phyloP scores from a whole-genome alignment of 2,888 invertebrate species.

The Dyspetes luteomarginatus region DNA sequence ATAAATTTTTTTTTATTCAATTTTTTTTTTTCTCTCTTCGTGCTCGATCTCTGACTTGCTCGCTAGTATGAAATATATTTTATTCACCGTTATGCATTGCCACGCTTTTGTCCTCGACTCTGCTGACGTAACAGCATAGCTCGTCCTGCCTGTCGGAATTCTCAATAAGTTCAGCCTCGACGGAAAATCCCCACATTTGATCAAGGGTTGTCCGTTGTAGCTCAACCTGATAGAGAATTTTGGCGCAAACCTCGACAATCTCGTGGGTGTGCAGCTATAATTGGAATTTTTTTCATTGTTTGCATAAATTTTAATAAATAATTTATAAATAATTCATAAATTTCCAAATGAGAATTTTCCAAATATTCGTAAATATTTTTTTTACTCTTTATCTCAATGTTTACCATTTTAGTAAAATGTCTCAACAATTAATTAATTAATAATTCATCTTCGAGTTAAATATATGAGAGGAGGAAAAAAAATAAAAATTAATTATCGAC shows the following conservation, averaged over 20 bases:
- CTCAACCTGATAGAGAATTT: constrained; percentile 98
- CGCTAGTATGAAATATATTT: not conserved
- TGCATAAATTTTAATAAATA: not conserved
- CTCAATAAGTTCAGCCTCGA: constrained; percentile 98
- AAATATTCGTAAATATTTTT: not conserved
- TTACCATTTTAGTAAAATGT: not conserved
- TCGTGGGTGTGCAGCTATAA: constrained; percentile 95
- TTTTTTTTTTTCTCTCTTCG: not conserved
- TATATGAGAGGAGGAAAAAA: too few relatives aligned
- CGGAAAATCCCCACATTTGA: constrained; percentile 99
- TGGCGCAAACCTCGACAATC: constrained; percentile 97
- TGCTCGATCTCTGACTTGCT: not conserved
- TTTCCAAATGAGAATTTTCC: constrained; percentile 33
- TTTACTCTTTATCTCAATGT: not conserved
- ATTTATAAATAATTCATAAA: constrained; percentile 43
- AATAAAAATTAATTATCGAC: constrained; percentile 80
- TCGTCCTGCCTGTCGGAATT: constrained; percentile 98
- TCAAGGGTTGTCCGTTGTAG: constrained; percentile 94
- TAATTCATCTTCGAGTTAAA: too few relatives aligned
- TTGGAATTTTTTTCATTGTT: not conserved
- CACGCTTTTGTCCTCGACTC: constrained; percentile 97
- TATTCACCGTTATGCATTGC: constrained; percentile 97
- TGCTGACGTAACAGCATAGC: constrained; percentile 97
- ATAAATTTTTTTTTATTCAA: not conserved
- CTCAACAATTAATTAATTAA: not conserved